Conservation (phyloP, 2,888 invertebrate genomes). For the Nomada goodeniana region DNA sequence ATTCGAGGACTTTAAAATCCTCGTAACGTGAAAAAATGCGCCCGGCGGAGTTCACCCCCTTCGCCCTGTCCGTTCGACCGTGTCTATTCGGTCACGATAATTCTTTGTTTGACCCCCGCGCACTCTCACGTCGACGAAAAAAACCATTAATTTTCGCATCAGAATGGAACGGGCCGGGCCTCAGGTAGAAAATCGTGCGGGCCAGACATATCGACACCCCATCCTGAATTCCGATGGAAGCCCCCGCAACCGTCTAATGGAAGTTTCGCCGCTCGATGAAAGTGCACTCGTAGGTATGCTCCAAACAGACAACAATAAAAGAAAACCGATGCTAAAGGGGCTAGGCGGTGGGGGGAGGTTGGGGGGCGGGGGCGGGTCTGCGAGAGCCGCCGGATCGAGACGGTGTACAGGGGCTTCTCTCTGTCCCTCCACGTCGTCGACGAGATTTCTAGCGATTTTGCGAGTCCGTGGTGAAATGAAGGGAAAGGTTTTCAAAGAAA, state of each 20-base stretch:
- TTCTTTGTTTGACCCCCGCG: slow-evolving; percentile 73
- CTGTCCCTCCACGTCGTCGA: not conserved
- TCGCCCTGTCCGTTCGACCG: not conserved
- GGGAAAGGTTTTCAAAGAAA: not conserved
- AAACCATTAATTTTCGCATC: slow-evolving; percentile 70
- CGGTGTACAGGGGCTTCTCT: slow-evolving; percentile 13
- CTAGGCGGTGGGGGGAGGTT: not conserved
- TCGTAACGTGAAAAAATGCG: slow-evolving; percentile 72
- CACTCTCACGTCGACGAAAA: slow-evolving; percentile 62
- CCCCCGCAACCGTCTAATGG: slow-evolving; percentile 68
- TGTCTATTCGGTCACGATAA: slow-evolving; percentile 53
- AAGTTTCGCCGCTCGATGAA: slow-evolving; percentile 68
- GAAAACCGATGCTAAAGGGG: slow-evolving; percentile 45
- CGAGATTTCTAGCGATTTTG: slow-evolving; percentile 8
- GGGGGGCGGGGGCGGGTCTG: not conserved
- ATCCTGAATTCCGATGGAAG: slow-evolving; percentile 69
- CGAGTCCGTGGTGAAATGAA: not conserved
- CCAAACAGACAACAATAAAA: slow-evolving; percentile 68
- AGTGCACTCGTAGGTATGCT: slow-evolving; percentile 62
- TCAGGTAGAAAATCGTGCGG: slow-evolving; percentile 70
- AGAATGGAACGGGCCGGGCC: slow-evolving; percentile 65
- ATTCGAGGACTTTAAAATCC: slow-evolving; percentile 60
- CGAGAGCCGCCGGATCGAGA: not conserved
- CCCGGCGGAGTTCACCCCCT: not conserved
- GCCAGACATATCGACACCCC: slow-evolving; percentile 72